Evolutionary conservation across 2,888 invertebrate species (phyloP).

Genomic region (Clistopyga incitator): DNA sequence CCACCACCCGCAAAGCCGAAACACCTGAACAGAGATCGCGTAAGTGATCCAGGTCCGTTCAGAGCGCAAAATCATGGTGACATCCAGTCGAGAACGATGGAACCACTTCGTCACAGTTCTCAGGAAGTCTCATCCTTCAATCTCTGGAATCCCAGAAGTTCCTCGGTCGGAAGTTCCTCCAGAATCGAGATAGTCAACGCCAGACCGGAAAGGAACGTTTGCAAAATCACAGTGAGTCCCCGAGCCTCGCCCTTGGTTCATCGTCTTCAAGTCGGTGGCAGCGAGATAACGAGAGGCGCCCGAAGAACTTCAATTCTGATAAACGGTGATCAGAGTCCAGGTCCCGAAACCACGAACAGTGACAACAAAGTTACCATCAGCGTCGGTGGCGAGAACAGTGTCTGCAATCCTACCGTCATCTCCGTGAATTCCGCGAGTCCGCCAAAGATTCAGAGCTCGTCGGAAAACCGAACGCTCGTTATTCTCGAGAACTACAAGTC

Average conservation of each 20-base stretch:
- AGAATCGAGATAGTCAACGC: conserved; percentile 74
- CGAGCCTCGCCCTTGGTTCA: conserved; percentile 80
- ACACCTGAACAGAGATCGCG: conserved; percentile 69
- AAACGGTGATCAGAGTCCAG: conserved; percentile 74
- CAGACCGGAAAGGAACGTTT: conserved; percentile 76
- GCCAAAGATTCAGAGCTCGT: conserved; percentile 75
- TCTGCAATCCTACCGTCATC: conserved; percentile 82
- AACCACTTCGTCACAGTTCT: not conserved
- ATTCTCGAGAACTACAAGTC: conserved; percentile 82
- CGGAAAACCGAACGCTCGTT: conserved; percentile 81
- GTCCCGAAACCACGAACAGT: conserved; percentile 64
- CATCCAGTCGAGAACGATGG: conserved; percentile 16
- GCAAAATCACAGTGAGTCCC: conserved; percentile 82
- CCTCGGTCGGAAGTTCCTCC: conserved; percentile 64
- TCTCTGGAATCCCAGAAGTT: conserved; percentile 45
- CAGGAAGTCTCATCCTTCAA: conserved; percentile 39
- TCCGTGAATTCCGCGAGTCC: conserved; percentile 77
- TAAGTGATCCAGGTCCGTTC: conserved; percentile 68
- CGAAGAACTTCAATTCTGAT: conserved; percentile 87
- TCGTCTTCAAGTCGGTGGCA: conserved; percentile 78
- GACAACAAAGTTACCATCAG: conserved; percentile 85
- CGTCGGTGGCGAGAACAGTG: conserved; percentile 83
- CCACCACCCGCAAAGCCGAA: conserved; percentile 80
- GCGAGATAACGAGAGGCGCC: conserved; percentile 85
- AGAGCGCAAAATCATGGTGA: not conserved